Evolutionary conservation across 2,797 vertebrate species (phyloP).

Genomic region (Crypturellus tataupa): DNA sequence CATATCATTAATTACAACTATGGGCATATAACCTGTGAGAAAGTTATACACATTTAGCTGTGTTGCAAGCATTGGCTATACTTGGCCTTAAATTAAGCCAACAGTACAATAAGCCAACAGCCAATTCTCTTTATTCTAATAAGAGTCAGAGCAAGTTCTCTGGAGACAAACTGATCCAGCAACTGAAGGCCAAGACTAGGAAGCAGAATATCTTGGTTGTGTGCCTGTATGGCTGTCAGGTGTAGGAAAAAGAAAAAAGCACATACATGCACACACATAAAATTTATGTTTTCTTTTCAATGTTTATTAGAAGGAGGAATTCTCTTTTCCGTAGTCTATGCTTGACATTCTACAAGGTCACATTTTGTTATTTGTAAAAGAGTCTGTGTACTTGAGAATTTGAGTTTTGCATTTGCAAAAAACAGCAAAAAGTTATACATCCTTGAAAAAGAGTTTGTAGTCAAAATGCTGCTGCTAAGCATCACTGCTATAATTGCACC

Average conservation of each 20-base stretch:
- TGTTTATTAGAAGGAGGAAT: not conserved
- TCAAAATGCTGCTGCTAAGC: constrained; percentile 31
- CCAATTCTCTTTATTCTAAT: not conserved
- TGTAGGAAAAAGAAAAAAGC: fast-evolving
- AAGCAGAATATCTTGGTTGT: not conserved
- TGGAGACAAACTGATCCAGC: not conserved
- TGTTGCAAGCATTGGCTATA: not conserved
- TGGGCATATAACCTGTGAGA: fast-evolving
- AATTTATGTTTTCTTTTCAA: not conserved
- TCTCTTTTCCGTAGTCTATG: not conserved
- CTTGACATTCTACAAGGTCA: not conserved
- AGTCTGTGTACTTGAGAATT: not conserved
- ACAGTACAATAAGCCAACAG: no score
- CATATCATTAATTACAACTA: not conserved
- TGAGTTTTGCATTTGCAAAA: not conserved
- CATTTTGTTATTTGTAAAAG: not conserved
- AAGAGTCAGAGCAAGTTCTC: not conserved
- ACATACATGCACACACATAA: no score
- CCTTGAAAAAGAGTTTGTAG: constrained; percentile 18
- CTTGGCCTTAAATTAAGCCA: not conserved
- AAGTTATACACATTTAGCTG: not conserved
- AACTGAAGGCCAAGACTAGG: not conserved
- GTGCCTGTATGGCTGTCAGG: not conserved
- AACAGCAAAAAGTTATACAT: not conserved
- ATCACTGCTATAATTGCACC: constrained; percentile 1